Evolutionary conservation across 2,888 invertebrate species (phyloP).

Genomic region (Argyresthia goedartella): DNA sequence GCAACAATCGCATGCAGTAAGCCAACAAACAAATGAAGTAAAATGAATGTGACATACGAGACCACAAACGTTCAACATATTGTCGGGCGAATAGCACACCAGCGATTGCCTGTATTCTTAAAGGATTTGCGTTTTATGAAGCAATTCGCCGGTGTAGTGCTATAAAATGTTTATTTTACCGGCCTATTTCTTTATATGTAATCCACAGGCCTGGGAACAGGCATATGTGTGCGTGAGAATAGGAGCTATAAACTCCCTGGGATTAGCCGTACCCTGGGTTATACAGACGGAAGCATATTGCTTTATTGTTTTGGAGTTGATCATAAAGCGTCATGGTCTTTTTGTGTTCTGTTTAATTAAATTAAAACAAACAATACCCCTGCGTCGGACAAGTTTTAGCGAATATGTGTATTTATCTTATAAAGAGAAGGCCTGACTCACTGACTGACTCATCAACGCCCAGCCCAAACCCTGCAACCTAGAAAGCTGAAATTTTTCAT

Average conservation of each 20-base stretch:
- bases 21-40: too few species aligned
- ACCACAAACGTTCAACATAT: too few species aligned
- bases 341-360: neutral
- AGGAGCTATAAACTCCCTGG: slow-evolving; percentile 12
- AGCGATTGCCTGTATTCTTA: slow-evolving; percentile 30
- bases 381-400: neutral
- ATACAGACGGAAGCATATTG: neutral
- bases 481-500: too few species aligned
- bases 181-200: slow-evolving; percentile 42
- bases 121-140: slow-evolving; percentile 59
- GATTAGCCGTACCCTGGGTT: neutral
- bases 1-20: too few species aligned
- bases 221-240: slow-evolving; percentile 24
- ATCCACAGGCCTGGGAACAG: slow-evolving; percentile 28
- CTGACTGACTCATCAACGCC: too few species aligned
- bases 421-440: too few species aligned
- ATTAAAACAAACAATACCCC: neutral
- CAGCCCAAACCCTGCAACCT: too few species aligned
- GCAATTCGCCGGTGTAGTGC: slow-evolving; percentile 49
- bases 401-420: too few species aligned
- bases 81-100: neutral
- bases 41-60: too few species aligned
- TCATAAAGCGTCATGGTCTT: neutral
- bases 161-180: slow-evolving; percentile 57
- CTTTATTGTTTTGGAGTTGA: neutral